Base-by-base conservation (phyloP, 2,888 invertebrate genomes). In the Hyles lineata region DNA sequence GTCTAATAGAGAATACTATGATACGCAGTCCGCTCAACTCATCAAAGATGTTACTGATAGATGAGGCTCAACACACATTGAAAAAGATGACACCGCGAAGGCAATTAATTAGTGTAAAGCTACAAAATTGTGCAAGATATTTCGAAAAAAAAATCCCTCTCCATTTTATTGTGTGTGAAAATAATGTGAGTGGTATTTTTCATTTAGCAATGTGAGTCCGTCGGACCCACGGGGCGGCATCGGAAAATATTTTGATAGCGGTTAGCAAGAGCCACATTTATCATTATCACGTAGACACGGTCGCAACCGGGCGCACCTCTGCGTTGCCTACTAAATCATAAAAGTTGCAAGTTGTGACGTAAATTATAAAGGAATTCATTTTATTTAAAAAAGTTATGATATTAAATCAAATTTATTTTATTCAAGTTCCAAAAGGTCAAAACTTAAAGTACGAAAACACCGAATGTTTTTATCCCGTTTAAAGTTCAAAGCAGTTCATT, bases 281-380 rank as follows among this genome's bases (percentile, higher is more conserved):
- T 93, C 93, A 92, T 92, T 90, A 92, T 92, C 89, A 91, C 85
- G 89, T 85, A 87, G 89, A 83, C 89, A 84, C 82, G 82, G 84
- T 85, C 89, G 87, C 87, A 87, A 87, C 82, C 79, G 82, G 88
- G 87, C 91, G 86, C 90, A 86, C 91, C 92, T 90, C 85, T 74
- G 78, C 81, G 79, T 77, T 79, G 80, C 81, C 81, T 82, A 81
- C 83, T 87, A 85, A 87, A 89, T 87, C 85, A 87, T 78, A 80
- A 84, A 87, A 86, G 78, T 84, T 82, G 82, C 83, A 85, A 86
- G 84, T 85, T 81, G 74, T 71, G 52, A 58, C 23, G 11, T 61
- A 62, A 11, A 62, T 55, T 32, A 11, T 70, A 32, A 23, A 32
- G 15, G 21, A 43, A 1, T 21, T 11, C 21, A 11, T 43, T 63